A percentile compares a stretch with the other conserved stretches of the same genome.
Conservation (phyloP, 2,797 vertebrate species). For the Sciurus vulgaris region DNA sequence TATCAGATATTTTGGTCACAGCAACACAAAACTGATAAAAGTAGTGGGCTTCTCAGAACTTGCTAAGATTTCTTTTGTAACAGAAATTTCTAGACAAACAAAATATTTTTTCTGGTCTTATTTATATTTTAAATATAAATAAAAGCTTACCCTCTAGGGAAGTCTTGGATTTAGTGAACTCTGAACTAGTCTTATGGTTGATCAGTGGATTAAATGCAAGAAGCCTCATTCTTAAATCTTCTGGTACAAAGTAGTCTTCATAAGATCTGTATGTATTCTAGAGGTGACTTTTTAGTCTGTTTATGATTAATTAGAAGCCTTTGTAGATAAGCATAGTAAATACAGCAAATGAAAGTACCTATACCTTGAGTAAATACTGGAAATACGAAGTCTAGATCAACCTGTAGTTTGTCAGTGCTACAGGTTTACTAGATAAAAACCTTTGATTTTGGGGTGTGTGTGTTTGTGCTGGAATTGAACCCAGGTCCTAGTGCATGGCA, state of each 20-base stretch:
- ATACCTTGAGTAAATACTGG: conserved; percentile 16
- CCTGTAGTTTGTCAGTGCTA: background rate
- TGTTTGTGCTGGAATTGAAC: background rate
- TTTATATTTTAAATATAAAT: background rate
- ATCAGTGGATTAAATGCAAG: background rate
- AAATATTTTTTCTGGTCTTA: conserved; percentile 2
- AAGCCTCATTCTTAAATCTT: background rate
- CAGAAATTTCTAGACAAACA: too few species aligned
- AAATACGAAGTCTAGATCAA: background rate
- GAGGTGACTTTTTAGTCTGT: background rate
- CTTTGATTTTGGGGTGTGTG: background rate
- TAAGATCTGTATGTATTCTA: background rate
- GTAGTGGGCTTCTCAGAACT: too few species aligned
- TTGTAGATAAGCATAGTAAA: conserved; percentile 37
- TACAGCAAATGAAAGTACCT: background rate
- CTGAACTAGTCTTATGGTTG: background rate
- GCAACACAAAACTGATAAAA: too few species aligned
- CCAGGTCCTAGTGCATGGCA: background rate
- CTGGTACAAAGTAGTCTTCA: background rate
- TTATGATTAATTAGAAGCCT: background rate
- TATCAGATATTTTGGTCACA: too few species aligned
- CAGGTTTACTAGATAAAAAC: background rate
- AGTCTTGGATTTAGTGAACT: conserved; percentile 30
- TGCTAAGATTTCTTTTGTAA: too few species aligned
- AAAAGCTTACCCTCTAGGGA: background rate